phyloP scores from a whole-genome alignment of 2,113 vertebrate species.

The Leiothrix lutea region DNA sequence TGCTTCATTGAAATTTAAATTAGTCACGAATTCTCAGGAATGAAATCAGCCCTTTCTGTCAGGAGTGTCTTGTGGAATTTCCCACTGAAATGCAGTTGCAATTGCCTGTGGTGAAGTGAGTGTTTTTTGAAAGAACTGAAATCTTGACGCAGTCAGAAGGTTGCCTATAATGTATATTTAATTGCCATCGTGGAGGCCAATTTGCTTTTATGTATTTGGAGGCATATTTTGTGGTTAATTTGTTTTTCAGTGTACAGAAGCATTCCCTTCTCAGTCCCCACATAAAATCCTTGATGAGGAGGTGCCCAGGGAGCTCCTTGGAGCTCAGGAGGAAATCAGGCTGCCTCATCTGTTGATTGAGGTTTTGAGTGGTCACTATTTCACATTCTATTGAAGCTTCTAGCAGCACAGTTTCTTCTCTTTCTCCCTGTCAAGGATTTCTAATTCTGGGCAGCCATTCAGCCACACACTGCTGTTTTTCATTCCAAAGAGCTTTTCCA shows the following conservation, averaged over 20 bases:
- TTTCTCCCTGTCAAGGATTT: background rate
- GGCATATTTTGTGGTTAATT: background rate
- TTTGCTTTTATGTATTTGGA: background rate
- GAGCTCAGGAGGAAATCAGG: background rate
- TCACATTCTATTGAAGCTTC: background rate
- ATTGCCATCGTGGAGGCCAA: background rate
- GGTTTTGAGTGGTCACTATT: background rate
- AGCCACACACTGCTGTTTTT: background rate
- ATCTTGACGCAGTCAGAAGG: background rate
- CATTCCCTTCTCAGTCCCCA: background rate
- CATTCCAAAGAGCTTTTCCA: background rate
- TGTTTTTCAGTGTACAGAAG: background rate
- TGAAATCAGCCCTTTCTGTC: background rate
- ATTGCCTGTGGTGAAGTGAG: background rate
- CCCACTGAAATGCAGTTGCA: background rate
- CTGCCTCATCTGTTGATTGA: fast-evolving
- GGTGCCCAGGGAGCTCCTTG: background rate
- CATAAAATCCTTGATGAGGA: background rate
- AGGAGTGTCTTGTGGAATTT: background rate
- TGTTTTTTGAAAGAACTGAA: background rate
- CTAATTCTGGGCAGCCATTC: background rate
- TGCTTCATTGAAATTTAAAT: conserved; percentile 45
- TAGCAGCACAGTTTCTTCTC: background rate
- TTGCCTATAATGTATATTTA: background rate
- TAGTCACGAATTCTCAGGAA: background rate